phyloP scores from a whole-genome alignment of 92 coral and sea anemone genomes.

The Porites rus region DNA sequence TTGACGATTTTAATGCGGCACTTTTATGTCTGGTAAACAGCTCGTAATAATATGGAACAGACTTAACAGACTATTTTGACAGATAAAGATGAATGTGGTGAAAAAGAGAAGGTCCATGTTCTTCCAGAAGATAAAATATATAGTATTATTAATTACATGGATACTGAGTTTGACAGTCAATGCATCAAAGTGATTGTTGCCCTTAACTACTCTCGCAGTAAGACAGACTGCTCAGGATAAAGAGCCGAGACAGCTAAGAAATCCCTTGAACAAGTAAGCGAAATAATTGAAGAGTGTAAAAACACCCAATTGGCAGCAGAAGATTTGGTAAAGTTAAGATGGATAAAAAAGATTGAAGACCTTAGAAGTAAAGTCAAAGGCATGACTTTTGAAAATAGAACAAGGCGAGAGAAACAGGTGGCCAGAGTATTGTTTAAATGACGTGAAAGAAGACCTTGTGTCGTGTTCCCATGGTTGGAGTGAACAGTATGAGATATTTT shows the following conservation, averaged over 20 bases:
- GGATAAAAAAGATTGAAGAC: not conserved
- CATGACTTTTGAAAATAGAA: not conserved
- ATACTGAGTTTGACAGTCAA: slow-evolving; percentile 3
- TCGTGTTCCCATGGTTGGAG: too few species aligned
- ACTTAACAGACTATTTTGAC: not conserved
- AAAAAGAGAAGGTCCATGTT: not conserved
- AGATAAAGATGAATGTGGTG: not conserved
- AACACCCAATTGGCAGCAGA: slow-evolving; percentile 1
- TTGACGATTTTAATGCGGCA: not conserved
- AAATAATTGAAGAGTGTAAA: slow-evolving; percentile 8
- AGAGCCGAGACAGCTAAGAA: slow-evolving; percentile 25
- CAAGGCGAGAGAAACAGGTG: slow-evolving; percentile 5
- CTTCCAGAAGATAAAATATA: not conserved
- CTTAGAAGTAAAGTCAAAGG: not conserved
- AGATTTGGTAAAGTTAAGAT: slow-evolving; percentile 10
- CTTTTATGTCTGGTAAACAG: slow-evolving; percentile 9
- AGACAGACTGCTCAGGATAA: slow-evolving; percentile 2
- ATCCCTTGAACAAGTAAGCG: not conserved
- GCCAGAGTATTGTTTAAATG: slow-evolving; percentile 10
- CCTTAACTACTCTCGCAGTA: not conserved
- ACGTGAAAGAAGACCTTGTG: slow-evolving; percentile 14
- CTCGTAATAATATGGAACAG: not conserved
- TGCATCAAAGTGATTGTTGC: not conserved
- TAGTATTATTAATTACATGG: slow-evolving; percentile 13
- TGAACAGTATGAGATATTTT: too few species aligned